Evolutionary conservation across 2,888 invertebrate genomes (phyloP).

Genomic region (Dryococelus australis): DNA sequence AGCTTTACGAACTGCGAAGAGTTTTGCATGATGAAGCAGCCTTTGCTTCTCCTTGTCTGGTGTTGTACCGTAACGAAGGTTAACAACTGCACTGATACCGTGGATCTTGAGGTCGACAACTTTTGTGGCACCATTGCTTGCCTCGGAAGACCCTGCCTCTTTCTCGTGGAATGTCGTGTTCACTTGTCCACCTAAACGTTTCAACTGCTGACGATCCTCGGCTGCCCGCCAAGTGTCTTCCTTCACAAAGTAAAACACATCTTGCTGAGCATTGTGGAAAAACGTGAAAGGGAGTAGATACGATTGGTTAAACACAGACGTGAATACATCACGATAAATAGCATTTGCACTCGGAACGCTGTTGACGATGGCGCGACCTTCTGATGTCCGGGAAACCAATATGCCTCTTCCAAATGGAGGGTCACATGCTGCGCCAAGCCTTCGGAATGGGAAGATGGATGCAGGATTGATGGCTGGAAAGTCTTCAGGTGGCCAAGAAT

Average conservation of each 20-base stretch:
- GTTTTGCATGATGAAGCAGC: conserved; percentile 88
- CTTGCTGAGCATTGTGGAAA: conserved; percentile 87
- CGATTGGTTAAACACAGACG: conserved; percentile 90
- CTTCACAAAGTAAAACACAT: conserved; percentile 93
- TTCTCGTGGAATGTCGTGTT: conserved; percentile 92
- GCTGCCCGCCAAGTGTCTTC: conserved; percentile 89
- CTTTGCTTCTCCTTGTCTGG: conserved; percentile 89
- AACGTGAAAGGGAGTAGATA: conserved; percentile 87
- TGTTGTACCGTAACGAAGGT: conserved; percentile 93
- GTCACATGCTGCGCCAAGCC: conserved; percentile 77
- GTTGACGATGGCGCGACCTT: conserved; percentile 78
- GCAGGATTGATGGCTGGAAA: conserved; percentile 73
- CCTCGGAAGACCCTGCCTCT: conserved; percentile 63
- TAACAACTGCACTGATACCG: conserved; percentile 88
- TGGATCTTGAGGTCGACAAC: conserved; percentile 87
- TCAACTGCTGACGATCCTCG: conserved; percentile 87
- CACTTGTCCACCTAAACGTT: conserved; percentile 87
- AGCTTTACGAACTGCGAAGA: conserved; percentile 86
- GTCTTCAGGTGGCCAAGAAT: conserved; percentile 68
- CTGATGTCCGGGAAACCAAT: conserved; percentile 79
- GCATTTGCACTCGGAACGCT: conserved; percentile 90
- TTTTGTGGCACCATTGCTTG: conserved; percentile 48
- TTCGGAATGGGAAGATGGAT: conserved; percentile 46
- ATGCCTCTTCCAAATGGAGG: conserved; percentile 86
- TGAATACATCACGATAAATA: conserved; percentile 90